A percentile compares a stretch with the other conserved stretches of the same genome.
Evolutionary conservation across 2,888 invertebrate species (phyloP).

Genomic region (Limnephilus rhombicus): DNA sequence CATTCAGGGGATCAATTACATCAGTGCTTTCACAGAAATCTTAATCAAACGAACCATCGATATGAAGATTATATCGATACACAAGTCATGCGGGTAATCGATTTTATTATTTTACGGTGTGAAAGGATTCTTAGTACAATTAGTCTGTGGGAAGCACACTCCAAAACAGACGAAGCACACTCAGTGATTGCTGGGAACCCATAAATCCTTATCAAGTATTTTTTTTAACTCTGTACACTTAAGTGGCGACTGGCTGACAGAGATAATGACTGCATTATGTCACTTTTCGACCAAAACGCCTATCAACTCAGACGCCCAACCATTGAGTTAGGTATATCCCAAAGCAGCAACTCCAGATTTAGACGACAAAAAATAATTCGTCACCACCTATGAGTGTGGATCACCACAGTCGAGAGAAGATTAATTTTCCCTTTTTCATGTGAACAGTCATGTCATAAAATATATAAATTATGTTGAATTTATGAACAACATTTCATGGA

Average conservation of each 20-base stretch:
- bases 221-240: not conserved
- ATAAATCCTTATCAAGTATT: conserved; percentile 14
- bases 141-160: not conserved
- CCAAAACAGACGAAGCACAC: not conserved
- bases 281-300: conserved; percentile 15
- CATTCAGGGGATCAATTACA: not conserved
- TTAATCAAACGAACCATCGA: not conserved
- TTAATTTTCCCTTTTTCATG: not conserved
- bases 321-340: no score
- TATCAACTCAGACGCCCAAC: not conserved
- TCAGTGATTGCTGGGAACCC: not conserved
- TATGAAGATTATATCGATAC: not conserved
- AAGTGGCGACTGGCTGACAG: conserved; percentile 5
- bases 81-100: not conserved
- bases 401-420: not conserved
- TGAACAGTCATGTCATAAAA: not conserved
- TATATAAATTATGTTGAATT: not conserved
- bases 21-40: not conserved
- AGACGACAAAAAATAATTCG: conserved; percentile 3
- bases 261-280: conserved; percentile 21
- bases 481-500: not conserved
- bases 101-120: not conserved
- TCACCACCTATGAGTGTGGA: not conserved
- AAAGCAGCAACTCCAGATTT: not conserved
- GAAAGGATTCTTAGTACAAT: conserved; percentile 15